A percentile compares a stretch with the other conserved stretches of the same genome.
These are phyloP conservation scores for Ecliptopera silaceata DNA, from an alignment of 2,888 invertebrate species.

Conservation along the genomic window DNA sequence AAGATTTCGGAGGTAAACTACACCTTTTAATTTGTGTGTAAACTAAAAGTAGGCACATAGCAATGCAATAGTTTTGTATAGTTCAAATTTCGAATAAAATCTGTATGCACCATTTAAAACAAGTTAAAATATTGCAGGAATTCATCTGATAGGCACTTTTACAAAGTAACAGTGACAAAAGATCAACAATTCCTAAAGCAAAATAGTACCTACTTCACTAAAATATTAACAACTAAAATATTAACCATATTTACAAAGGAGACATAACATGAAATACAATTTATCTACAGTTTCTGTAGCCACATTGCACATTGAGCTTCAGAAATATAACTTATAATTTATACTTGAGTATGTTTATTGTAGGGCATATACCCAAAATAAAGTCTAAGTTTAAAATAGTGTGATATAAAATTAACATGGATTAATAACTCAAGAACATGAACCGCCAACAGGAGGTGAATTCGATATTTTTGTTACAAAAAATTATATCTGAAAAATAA, in stretches of 20 bases:
- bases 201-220: conserved; percentile 63
- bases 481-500: too few relatives aligned
- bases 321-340: conserved; percentile 53
- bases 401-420: conserved; percentile 5
- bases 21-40: background rate
- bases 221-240: conserved; percentile 49
- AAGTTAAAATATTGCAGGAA: conserved; percentile 43
- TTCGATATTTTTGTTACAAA: too few relatives aligned
- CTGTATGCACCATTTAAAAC: conserved; percentile 47
- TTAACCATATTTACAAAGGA: conserved; percentile 68
- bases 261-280: conserved; percentile 46
- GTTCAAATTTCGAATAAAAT: conserved; percentile 13
- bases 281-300: conserved; percentile 67
- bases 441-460: too few relatives aligned
- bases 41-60: conserved; percentile 10
- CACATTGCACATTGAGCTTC: conserved; percentile 68
- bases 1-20: background rate
- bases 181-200: conserved; percentile 54
- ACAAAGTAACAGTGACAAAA: conserved; percentile 58
- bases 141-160: conserved; percentile 60
- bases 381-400: conserved; percentile 8
- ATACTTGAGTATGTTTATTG: conserved; percentile 61
- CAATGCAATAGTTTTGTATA: conserved; percentile 14
- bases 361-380: conserved; percentile 5
- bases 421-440: conserved; percentile 6